Conservation (phyloP, 2,113 vertebrate genomes). For the Antechinus stuartii region DNA sequence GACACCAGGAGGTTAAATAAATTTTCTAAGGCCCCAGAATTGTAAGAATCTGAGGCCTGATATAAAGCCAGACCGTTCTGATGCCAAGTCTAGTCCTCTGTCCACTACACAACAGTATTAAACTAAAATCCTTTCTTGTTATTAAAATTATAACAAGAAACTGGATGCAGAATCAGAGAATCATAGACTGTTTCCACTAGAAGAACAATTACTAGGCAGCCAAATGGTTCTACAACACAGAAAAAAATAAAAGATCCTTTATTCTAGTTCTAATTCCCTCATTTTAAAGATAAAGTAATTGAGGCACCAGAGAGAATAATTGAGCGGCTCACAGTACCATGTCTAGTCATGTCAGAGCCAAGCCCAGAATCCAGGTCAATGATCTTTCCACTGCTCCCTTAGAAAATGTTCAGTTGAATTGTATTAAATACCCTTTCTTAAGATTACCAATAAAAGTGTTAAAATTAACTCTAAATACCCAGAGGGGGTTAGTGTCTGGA, state of each 20-base stretch:
- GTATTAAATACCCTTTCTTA: not conserved
- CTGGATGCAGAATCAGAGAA: not conserved
- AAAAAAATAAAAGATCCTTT: not conserved
- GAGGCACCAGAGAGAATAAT: not conserved
- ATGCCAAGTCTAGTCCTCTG: not conserved
- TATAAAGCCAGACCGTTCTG: not conserved
- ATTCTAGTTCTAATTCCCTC: not conserved
- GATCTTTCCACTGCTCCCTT: not conserved
- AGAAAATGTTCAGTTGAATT: not conserved
- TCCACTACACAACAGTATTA: not conserved
- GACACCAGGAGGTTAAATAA: not conserved
- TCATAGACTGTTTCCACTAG: not conserved
- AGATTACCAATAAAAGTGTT: not conserved
- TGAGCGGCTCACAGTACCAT: not conserved
- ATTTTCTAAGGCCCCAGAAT: not conserved
- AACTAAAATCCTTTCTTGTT: not conserved
- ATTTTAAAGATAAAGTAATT: not conserved
- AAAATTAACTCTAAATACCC: not conserved
- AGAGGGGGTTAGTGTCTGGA: not conserved
- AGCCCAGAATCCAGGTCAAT: not conserved
- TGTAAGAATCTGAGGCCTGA: not conserved
- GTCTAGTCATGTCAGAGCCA: not conserved
- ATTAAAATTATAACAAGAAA: not conserved
- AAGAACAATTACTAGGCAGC: not conserved
- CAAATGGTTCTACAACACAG: not conserved